phyloP scores from a whole-genome alignment of 2,888 invertebrate genomes.

The Linhomoeus sp. region DNA sequence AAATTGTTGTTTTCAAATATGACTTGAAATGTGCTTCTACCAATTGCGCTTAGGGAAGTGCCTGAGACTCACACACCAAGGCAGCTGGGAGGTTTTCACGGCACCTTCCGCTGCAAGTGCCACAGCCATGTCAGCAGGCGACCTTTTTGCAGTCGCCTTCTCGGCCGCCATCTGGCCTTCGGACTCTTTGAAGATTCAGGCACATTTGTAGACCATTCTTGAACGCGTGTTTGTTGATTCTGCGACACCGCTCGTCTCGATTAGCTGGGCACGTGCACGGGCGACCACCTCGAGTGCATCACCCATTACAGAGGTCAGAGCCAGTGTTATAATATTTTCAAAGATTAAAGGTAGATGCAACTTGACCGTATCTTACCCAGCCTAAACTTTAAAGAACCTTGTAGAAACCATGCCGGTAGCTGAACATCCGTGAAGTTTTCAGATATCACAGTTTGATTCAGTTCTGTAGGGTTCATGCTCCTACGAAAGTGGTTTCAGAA shows the following conservation, averaged over 20 bases:
- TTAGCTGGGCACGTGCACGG: constrained; percentile 15
- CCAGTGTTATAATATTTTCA: not conserved
- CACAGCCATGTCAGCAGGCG: constrained; percentile 23
- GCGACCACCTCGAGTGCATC: constrained; percentile 15
- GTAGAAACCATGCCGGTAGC: too few species aligned
- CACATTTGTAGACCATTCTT: not conserved
- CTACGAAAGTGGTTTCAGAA: too few species aligned
- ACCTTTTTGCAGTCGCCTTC: constrained; percentile 12
- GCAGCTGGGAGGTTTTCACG: constrained; percentile 12
- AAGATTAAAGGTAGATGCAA: too few species aligned
- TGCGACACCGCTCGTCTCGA: too few species aligned
- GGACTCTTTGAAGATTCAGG: not conserved
- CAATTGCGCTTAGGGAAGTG: constrained; percentile 20
- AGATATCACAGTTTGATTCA: too few species aligned
- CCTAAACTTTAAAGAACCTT: too few species aligned
- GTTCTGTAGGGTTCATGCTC: too few species aligned
- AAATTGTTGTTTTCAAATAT: too few species aligned
- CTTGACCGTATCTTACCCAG: too few species aligned
- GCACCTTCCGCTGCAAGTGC: constrained; percentile 9
- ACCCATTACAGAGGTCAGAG: constrained; percentile 16
- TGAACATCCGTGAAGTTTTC: too few species aligned
- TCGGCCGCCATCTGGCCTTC: not conserved
- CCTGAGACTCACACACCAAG: constrained; percentile 18
- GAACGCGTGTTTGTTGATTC: too few species aligned
- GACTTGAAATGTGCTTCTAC: too few species aligned